Evolutionary conservation across 2,797 vertebrate species (phyloP).

Genomic region (Brotula barbata): DNA sequence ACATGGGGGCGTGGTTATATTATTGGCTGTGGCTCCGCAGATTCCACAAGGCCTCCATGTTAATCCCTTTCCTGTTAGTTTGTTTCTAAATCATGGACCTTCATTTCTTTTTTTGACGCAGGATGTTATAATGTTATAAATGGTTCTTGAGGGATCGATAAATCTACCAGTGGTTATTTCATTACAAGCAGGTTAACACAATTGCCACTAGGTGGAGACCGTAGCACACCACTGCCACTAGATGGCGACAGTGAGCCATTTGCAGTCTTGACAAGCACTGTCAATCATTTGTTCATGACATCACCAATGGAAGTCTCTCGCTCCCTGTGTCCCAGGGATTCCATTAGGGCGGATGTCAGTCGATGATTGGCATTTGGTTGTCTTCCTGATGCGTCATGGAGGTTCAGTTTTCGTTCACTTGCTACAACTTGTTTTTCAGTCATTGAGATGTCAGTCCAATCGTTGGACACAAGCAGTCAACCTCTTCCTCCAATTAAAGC

Average conservation of each 20-base stretch:
- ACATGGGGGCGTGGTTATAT: too few species aligned
- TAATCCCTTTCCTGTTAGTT: too few species aligned
- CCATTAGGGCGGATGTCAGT: constrained; percentile 53
- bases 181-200: too few species aligned
- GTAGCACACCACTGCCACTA: too few species aligned
- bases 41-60: too few species aligned
- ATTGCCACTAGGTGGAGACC: too few species aligned
- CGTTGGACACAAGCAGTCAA: constrained; percentile 26
- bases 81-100: too few species aligned
- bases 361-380: constrained; percentile 46
- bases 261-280: constrained; percentile 13
- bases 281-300: constrained; percentile 59
- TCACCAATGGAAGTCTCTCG: constrained; percentile 56
- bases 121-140: too few species aligned
- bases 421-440: not conserved
- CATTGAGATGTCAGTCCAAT: constrained; percentile 26
- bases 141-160: too few species aligned
- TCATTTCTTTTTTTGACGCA: too few species aligned
- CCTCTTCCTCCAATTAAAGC: constrained; percentile 62
- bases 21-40: too few species aligned
- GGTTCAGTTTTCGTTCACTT: not conserved
- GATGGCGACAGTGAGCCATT: not conserved
- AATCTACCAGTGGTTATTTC: too few species aligned
- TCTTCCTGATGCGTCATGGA: not conserved
- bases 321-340: constrained; percentile 54